Evolutionary conservation across 1,140 invertebrate species (phyloP).

Genomic region (Musca vetustissima): DNA sequence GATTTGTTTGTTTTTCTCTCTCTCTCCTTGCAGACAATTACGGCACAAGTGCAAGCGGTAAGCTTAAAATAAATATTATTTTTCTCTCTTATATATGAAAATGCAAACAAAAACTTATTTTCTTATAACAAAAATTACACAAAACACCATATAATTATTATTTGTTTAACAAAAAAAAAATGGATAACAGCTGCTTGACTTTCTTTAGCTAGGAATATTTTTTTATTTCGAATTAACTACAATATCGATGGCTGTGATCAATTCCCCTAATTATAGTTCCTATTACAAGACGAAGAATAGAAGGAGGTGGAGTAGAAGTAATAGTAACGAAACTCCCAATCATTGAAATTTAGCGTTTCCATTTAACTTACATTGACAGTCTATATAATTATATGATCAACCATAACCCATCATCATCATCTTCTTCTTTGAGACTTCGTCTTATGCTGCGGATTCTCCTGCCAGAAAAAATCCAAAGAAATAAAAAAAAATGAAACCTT

Average conservation of each 20-base stretch:
- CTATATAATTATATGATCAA: constrained; percentile 53
- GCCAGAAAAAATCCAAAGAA: no score
- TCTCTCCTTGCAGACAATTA: constrained; percentile 52
- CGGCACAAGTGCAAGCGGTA: constrained; percentile 55
- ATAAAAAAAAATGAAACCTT: neutral
- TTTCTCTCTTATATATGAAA: neutral
- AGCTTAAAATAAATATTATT: constrained; percentile 29
- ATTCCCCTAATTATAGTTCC: neutral
- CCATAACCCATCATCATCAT: constrained; percentile 53
- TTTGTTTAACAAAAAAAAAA: no score
- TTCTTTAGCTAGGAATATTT: no score
- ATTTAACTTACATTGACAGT: constrained; percentile 49
- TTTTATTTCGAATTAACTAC: no score
- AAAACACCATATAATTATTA: neutral
- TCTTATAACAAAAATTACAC: neutral
- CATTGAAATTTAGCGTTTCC: constrained; percentile 49
- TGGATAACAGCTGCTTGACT: neutral
- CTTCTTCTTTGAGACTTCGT: no score
- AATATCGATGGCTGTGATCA: no score
- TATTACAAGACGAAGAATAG: neutral
- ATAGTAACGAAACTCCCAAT: neutral
- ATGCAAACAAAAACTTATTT: neutral
- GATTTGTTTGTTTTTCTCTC: neutral
- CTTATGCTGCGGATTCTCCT: no score
- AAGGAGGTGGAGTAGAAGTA: no score